A percentile compares a stretch with the other conserved stretches of the same genome.
phyloP scores from a whole-genome alignment of 2,888 invertebrate species.

The Chamaedrilus cognettii region DNA sequence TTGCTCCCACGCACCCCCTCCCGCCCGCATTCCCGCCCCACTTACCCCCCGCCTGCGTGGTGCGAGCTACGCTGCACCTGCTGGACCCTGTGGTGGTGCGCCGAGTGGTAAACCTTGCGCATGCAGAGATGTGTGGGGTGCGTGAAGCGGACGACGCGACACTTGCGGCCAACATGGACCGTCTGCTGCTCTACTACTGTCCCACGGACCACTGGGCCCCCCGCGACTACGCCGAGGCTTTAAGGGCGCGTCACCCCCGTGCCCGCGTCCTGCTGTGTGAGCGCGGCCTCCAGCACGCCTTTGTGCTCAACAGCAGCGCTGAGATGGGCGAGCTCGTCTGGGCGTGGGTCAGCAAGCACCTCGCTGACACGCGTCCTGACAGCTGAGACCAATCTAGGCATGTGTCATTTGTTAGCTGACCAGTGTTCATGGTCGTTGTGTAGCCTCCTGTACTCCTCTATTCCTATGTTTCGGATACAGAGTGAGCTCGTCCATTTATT shows the following conservation, averaged over 20 bases:
- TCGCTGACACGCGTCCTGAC: too few species aligned
- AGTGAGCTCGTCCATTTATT: too few species aligned
- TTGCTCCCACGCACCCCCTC: too few species aligned
- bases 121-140: slow-evolving; percentile 75
- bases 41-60: background rate
- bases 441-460: too few species aligned
- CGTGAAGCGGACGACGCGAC: slow-evolving; percentile 68
- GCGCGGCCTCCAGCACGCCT: slow-evolving; percentile 73
- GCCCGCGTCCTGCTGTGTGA: slow-evolving; percentile 65
- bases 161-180: slow-evolving; percentile 66
- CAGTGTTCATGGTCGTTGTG: too few species aligned
- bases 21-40: too few species aligned
- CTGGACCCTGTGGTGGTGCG: background rate
- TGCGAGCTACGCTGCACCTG: background rate
- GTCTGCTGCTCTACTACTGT: slow-evolving; percentile 80
- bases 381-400: too few species aligned
- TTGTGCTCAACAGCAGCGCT: slow-evolving; percentile 67
- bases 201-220: slow-evolving; percentile 84
- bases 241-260: slow-evolving; percentile 63
- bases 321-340: slow-evolving; percentile 55
- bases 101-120: slow-evolving; percentile 42
- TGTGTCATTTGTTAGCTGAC: too few species aligned
- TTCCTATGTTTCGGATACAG: too few species aligned
- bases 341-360: too few species aligned
- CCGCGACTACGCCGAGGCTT: slow-evolving; percentile 68